These are phyloP conservation scores for Gallinago stenura DNA, from an alignment of 2,797 vertebrate species.

Conservation along the genomic window DNA sequence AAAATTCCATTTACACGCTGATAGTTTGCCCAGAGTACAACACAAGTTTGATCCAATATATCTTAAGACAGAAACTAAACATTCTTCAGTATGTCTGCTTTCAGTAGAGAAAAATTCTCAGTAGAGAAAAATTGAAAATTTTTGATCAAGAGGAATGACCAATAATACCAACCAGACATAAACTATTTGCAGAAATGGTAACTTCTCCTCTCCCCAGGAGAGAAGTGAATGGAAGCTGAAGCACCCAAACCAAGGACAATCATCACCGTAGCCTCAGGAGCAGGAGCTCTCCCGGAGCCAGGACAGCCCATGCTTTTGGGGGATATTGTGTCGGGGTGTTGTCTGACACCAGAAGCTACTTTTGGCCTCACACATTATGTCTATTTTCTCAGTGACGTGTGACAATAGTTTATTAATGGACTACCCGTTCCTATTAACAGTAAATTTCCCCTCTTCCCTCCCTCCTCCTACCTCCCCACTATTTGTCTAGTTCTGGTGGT, in stretches of 20 bases:
- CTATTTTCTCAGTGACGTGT: background rate
- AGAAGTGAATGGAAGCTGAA: background rate
- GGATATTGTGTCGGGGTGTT: background rate
- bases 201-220: background rate
- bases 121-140: background rate
- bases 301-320: fast-evolving
- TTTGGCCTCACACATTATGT: background rate
- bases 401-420: background rate
- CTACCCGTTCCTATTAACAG: background rate
- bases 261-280: background rate
- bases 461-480: no score
- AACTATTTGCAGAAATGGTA: background rate
- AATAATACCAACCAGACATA: background rate
- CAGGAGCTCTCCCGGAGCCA: fast-evolving
- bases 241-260: background rate
- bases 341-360: fast-evolving
- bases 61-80: background rate
- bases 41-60: background rate
- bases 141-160: background rate
- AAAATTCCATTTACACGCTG: background rate
- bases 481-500: background rate
- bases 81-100: background rate
- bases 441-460: background rate
- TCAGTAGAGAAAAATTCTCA: background rate
- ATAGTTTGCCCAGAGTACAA: background rate